Evolutionary conservation across 2,888 invertebrate species (phyloP).

Genomic region (Ganaspis brasiliensis): DNA sequence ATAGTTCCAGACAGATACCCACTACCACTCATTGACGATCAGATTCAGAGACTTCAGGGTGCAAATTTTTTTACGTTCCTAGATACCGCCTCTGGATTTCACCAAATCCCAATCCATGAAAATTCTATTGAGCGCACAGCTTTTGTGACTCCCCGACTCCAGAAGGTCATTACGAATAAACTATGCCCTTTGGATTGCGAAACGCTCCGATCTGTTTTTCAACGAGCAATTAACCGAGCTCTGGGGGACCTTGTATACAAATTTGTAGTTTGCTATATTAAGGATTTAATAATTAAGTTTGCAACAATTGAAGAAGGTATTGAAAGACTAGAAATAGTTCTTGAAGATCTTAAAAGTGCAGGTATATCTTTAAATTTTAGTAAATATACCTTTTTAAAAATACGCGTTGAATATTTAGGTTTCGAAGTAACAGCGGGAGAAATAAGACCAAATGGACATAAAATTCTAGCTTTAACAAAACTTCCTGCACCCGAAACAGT

Average conservation of each 20-base stretch:
- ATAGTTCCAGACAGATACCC: constrained; percentile 38
- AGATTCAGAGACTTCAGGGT: neutral
- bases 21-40: constrained; percentile 29
- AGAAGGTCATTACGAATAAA: constrained; percentile 57
- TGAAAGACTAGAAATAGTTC: no score
- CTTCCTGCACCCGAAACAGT: constrained; percentile 49
- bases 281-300: no score
- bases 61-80: constrained; percentile 13
- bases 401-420: no score
- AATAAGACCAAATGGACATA: constrained; percentile 50
- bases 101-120: constrained; percentile 45
- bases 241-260: constrained; percentile 51
- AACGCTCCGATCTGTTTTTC: constrained; percentile 63
- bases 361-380: no score
- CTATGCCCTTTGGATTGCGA: constrained; percentile 62
- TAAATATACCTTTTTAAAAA: no score
- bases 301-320: no score
- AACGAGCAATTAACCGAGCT: constrained; percentile 58
- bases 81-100: constrained; percentile 20
- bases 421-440: neutral
- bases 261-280: neutral
- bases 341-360: no score
- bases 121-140: constrained; percentile 52
- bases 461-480: constrained; percentile 47
- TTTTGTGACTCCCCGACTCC: constrained; percentile 47